Conservation (phyloP, 92 coral and sea anemone species). For the Epizoanthus illoricatus region DNA sequence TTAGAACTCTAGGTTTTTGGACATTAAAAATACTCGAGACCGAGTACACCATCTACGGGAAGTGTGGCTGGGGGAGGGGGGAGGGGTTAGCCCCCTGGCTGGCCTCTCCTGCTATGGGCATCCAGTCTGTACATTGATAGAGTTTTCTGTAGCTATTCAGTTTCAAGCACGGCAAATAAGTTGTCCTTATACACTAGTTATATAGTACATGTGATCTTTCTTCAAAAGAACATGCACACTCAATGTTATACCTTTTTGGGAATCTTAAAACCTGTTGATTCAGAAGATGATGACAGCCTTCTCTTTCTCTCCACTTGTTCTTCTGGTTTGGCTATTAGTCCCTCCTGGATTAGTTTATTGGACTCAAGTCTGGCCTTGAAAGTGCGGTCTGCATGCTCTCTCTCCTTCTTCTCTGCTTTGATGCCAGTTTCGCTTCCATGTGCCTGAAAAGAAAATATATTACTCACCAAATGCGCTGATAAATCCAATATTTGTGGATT, state of each 20-base stretch:
- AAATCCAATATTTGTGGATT: neutral
- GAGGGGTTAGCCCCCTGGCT: too few relatives aligned
- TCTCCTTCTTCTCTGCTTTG: conserved; percentile 17
- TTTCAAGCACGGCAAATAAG: too few relatives aligned
- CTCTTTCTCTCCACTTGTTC: conserved; percentile 45
- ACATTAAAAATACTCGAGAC: too few relatives aligned
- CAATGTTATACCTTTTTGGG: conserved; percentile 63
- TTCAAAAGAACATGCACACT: too few relatives aligned
- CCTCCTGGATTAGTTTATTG: conserved; percentile 42
- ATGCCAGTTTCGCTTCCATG: conserved; percentile 4
- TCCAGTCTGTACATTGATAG: too few relatives aligned
- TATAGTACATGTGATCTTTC: too few relatives aligned
- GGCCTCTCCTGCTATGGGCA: too few relatives aligned
- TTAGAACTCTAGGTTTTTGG: too few relatives aligned
- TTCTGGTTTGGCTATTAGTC: conserved; percentile 34
- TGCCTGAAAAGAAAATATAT: neutral
- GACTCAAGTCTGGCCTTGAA: conserved; percentile 28
- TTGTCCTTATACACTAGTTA: too few relatives aligned
- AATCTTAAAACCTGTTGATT: conserved; percentile 62
- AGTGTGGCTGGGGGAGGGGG: too few relatives aligned
- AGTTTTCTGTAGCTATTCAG: too few relatives aligned
- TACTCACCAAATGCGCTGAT: neutral
- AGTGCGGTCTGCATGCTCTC: conserved; percentile 9
- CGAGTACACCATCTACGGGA: too few relatives aligned
- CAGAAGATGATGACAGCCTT: conserved; percentile 33